These are phyloP conservation scores for Acyrthosiphon pisum DNA, from an alignment of 1,140 invertebrate genomes.

Conservation along the genomic window DNA sequence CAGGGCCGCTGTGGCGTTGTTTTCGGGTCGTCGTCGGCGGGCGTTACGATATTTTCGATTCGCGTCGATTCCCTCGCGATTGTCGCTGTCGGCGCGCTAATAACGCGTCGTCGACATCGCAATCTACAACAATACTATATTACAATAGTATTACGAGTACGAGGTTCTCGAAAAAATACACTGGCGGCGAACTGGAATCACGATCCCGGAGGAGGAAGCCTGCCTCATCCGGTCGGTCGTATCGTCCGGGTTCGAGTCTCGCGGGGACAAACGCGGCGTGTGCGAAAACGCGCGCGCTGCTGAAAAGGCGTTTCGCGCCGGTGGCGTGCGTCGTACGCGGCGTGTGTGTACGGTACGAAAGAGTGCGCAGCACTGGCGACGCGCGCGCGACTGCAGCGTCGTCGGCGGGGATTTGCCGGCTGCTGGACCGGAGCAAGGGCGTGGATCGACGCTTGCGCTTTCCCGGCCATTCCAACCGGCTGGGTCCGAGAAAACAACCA, in stretches of 20 bases:
- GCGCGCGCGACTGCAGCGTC: slow-evolving; percentile 5
- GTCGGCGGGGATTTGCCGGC: slow-evolving; percentile 41
- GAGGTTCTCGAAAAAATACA: too few relatives aligned
- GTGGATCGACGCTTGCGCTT: slow-evolving; percentile 48
- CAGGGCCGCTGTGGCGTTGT: background rate
- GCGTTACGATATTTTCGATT: background rate
- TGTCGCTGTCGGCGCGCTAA: too few relatives aligned
- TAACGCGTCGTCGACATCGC: too few relatives aligned
- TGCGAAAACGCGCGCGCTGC: background rate
- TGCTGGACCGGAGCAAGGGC: slow-evolving; percentile 56
- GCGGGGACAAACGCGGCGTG: background rate
- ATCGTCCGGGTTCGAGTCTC: background rate
- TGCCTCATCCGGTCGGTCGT: background rate
- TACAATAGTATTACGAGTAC: too few relatives aligned
- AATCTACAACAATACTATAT: too few relatives aligned
- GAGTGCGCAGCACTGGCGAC: slow-evolving; percentile 24
- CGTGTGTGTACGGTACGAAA: background rate
- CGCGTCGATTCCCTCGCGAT: too few relatives aligned
- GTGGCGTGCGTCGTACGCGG: background rate
- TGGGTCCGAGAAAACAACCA: slow-evolving; percentile 32
- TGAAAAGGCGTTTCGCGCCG: background rate
- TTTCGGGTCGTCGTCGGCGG: background rate
- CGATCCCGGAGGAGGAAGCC: too few relatives aligned
- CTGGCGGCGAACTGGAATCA: too few relatives aligned
- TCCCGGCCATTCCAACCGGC: slow-evolving; percentile 32